phyloP scores from a whole-genome alignment of 2,797 vertebrate species.

The Pteropus rufus region DNA sequence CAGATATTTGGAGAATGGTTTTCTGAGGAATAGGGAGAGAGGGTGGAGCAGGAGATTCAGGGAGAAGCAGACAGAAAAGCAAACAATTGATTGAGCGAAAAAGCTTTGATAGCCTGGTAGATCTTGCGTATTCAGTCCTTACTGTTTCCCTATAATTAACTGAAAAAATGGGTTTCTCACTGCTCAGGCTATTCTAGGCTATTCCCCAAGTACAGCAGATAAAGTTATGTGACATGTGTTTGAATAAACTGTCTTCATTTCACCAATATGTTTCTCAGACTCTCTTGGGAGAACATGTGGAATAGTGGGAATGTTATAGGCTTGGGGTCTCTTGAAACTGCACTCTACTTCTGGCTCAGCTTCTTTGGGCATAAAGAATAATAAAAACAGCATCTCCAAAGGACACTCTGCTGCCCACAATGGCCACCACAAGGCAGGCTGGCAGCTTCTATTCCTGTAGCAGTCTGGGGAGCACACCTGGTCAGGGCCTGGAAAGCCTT shows the following conservation, averaged over 20 bases:
- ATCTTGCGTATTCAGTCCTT: too few relatives aligned
- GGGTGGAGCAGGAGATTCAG: not conserved
- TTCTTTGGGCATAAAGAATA: not conserved
- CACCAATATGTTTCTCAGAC: not conserved
- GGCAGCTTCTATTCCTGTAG: too few relatives aligned
- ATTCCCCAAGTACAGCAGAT: not conserved
- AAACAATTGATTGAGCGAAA: not conserved
- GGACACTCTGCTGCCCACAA: not conserved
- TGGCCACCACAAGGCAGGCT: not conserved
- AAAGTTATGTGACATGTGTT: not conserved
- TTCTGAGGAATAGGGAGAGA: not conserved
- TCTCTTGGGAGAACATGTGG: not conserved
- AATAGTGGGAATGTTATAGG: not conserved
- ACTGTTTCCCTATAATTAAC: not conserved
- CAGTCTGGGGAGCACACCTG: constrained; percentile 49
- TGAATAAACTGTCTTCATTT: not conserved
- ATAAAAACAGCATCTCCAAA: not conserved
- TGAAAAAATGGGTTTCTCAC: not conserved
- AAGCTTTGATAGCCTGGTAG: not conserved
- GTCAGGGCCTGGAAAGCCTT: constrained; percentile 81
- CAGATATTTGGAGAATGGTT: not conserved
- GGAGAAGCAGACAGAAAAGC: not conserved
- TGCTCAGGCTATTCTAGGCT: not conserved
- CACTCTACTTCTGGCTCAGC: not conserved
- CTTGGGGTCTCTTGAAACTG: not conserved